A percentile compares a stretch with the other conserved stretches of the same genome.
Conservation (phyloP, 92 coral and sea anemone genomes). For the Parazoanthus atlanticus region DNA sequence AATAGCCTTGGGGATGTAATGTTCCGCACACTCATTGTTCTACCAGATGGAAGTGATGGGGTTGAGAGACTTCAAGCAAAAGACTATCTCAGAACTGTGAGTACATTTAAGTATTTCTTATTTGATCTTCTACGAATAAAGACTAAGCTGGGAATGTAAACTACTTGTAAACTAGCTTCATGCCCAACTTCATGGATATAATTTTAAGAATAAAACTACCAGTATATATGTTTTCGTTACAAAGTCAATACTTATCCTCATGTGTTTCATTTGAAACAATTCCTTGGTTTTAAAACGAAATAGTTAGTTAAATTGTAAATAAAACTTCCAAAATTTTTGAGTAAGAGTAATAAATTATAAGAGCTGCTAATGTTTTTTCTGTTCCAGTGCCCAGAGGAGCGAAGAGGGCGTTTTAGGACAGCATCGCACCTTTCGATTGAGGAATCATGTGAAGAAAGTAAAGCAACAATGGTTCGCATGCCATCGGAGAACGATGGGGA, state of each 20-base stretch:
- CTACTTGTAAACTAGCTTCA: too few relatives aligned
- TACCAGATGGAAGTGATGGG: neutral
- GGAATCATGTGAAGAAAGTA: constrained; percentile 27
- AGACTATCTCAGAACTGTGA: constrained; percentile 13
- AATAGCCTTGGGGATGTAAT: constrained; percentile 17
- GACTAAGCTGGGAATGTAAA: too few relatives aligned
- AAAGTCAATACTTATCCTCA: too few relatives aligned
- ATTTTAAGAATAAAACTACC: too few relatives aligned
- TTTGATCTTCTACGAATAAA: too few relatives aligned
- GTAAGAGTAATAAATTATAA: too few relatives aligned
- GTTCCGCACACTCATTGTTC: constrained; percentile 40
- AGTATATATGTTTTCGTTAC: too few relatives aligned
- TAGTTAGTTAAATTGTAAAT: too few relatives aligned
- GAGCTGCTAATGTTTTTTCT: neutral
- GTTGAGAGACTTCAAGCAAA: constrained; percentile 27
- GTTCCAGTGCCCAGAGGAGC: constrained; percentile 33
- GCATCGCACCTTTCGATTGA: constrained; percentile 22
- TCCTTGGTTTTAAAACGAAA: too few relatives aligned
- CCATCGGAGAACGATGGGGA: constrained; percentile 8
- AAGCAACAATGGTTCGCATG: neutral
- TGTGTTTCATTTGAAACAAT: too few relatives aligned
- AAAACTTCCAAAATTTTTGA: too few relatives aligned
- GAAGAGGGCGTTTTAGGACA: constrained; percentile 23
- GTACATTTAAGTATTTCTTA: neutral
- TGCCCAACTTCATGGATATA: too few relatives aligned